Evolutionary conservation across 2,888 invertebrate genomes (phyloP), one percentile per base, ranked within the genome.

Genomic region (Temnothorax unifasciatus): DNA sequence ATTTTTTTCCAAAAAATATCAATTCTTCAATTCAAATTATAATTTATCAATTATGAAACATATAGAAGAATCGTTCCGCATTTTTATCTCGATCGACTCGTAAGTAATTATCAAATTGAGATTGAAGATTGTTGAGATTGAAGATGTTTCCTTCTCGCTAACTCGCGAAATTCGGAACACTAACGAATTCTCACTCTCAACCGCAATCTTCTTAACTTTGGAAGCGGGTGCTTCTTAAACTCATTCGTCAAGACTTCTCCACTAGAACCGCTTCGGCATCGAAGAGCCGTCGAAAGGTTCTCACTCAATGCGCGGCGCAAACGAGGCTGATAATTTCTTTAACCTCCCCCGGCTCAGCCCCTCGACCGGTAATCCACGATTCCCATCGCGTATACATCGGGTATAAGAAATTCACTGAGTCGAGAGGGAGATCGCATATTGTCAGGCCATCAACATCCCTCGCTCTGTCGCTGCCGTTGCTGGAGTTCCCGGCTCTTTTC

Each of bases 391-490:
- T 82, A 71, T 82, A 82, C 57, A 87, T 87, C 85, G 87, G 81
- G 87, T 88, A 90, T 91, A 91, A 92, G 91, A 91, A 91, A 92
- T 92, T 92, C 90, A 91, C 88, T 87, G 89, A 90, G 87, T 90
- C 89, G 89, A 89, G 86, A 90, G 89, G 90, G 86, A 91, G 90
- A 93, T 93, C 93, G 92, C 93, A 93, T 93, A 93, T 93, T 93
- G 93, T 93, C 93, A 90, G 88, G 88, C 93, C 92, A 92, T 93
- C 93, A 92, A 90, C 90, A 84, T 87, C 85, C 83, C 87, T 85
- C 87, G 68, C 66, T 52, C 54, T 47, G 57, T 81, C 83, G 77
- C 76, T 83, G 82, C 76, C 74, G 84, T 52, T 63, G 38, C 66
- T n/a, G 64, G 57, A 50, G 71, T 57, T 59, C 59, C 77, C 54